Percentiles rank a stretch among this genome's conserved stretches.
phyloP scores from a whole-genome alignment of 2,888 invertebrate species.

The Ichneumoninae sp. region DNA sequence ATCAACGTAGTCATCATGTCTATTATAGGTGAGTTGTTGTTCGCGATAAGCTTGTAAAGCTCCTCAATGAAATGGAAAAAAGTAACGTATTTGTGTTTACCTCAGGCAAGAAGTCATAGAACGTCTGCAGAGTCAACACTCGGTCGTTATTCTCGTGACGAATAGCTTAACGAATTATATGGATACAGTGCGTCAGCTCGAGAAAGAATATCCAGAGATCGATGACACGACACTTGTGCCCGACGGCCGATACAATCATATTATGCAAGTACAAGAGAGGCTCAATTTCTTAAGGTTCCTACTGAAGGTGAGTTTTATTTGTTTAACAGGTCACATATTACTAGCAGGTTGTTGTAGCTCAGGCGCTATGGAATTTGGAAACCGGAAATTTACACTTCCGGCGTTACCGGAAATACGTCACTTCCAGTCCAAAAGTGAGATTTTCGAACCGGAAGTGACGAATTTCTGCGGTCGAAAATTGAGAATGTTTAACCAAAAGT shows the following conservation, averaged over 20 bases:
- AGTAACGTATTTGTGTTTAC: constrained; percentile 35
- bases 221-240: constrained; percentile 92
- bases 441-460: no score
- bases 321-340: constrained; percentile 13
- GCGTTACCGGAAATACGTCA: no score
- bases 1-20: constrained; percentile 87
- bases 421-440: no score
- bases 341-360: no score
- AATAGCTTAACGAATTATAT: constrained; percentile 96
- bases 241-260: constrained; percentile 96
- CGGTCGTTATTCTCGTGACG: constrained; percentile 96
- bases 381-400: no score
- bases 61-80: background rate
- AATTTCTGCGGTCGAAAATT: no score
- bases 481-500: no score
- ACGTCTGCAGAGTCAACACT: constrained; percentile 95
- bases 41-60: background rate
- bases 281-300: constrained; percentile 96
- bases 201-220: constrained; percentile 90
- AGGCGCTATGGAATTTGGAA: no score
- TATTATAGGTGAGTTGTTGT: constrained; percentile 85
- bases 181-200: constrained; percentile 91
- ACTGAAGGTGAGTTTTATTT: constrained; percentile 86
- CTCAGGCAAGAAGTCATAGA: constrained; percentile 92
- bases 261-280: constrained; percentile 96